These are phyloP conservation scores for Microtus pennsylvanicus DNA, from an alignment of 2,113 vertebrate species.

Conservation along the genomic window DNA sequence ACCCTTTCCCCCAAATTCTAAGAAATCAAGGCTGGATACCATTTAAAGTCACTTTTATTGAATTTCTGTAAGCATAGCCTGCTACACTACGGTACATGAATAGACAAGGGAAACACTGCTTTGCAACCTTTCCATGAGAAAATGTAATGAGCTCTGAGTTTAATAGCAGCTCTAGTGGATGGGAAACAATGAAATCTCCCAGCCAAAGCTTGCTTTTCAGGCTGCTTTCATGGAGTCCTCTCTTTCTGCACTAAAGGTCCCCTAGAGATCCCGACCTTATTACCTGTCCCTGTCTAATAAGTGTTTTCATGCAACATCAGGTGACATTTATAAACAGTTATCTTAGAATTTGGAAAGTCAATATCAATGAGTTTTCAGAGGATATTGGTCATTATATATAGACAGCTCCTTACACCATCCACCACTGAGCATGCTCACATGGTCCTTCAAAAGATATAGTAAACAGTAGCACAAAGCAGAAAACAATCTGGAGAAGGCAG, in stretches of 20 bases:
- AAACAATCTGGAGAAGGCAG: neutral
- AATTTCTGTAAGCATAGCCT: neutral
- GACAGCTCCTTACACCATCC: neutral
- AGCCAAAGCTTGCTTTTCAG: neutral
- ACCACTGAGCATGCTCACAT: no score
- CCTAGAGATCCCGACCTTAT: neutral
- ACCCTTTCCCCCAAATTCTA: neutral
- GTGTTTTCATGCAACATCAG: neutral
- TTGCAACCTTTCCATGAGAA: neutral
- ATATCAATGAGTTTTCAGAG: neutral
- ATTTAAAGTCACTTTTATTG: constrained; percentile 15
- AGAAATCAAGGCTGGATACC: neutral
- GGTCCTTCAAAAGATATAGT: neutral
- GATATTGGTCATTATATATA: neutral
- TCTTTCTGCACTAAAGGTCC: neutral
- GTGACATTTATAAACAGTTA: neutral
- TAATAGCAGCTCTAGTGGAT: neutral
- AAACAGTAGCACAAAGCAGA: neutral
- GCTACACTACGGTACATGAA: neutral
- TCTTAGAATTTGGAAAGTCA: neutral
- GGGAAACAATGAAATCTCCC: neutral
- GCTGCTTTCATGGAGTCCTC: neutral
- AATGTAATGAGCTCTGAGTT: neutral
- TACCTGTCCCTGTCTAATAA: neutral
- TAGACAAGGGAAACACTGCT: neutral